Conservation (phyloP, 2,113 vertebrate species). For the Ia io region DNA sequence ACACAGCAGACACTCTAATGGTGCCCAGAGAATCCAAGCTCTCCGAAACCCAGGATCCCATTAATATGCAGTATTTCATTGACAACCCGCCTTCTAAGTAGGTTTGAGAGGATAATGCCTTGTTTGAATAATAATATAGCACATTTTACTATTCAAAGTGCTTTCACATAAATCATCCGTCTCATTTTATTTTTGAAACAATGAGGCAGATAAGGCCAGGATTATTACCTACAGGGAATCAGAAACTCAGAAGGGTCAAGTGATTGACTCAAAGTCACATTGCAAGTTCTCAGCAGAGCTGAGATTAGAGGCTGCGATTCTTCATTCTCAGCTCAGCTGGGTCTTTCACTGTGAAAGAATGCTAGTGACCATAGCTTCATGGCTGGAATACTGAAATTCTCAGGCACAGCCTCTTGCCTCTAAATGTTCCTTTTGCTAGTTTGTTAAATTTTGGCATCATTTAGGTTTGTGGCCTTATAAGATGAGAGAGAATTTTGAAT, state of each 20-base stretch:
- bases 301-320: constrained; percentile 6
- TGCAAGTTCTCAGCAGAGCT: constrained; percentile 42
- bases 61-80: constrained; percentile 72
- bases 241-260: constrained; percentile 55
- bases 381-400: constrained; percentile 46
- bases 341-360: not conserved
- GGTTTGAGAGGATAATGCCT: constrained; percentile 66
- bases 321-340: constrained; percentile 28
- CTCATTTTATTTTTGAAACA: constrained; percentile 67
- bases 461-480: not conserved
- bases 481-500: not conserved
- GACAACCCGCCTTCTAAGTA: constrained; percentile 53
- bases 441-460: not conserved
- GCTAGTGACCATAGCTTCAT: not conserved
- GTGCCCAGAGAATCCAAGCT: constrained; percentile 52
- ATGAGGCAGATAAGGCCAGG: constrained; percentile 49
- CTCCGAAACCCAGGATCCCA: constrained; percentile 48
- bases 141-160: constrained; percentile 66
- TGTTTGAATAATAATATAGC: constrained; percentile 75
- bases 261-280: constrained; percentile 57
- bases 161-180: constrained; percentile 54
- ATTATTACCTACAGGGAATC: constrained; percentile 46
- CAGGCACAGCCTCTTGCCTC: not conserved
- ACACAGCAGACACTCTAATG: constrained; percentile 43
- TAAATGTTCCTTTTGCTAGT: not conserved